These are phyloP conservation scores for Epizoanthus rinbou DNA, from an alignment of 92 coral and sea anemone species.

Conservation along the genomic window DNA sequence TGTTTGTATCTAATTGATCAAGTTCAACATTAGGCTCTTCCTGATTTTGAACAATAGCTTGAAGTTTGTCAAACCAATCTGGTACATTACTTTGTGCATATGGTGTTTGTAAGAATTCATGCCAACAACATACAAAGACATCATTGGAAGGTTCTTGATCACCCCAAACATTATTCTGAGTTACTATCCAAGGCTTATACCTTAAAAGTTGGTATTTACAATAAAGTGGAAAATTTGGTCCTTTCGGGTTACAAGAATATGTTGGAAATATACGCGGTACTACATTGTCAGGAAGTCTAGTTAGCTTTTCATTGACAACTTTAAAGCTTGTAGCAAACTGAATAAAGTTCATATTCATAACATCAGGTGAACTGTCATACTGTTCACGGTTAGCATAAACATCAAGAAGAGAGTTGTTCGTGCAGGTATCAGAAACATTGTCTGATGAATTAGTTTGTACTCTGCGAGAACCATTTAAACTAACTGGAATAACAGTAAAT, in stretches of 20 bases:
- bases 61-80: slow-evolving; percentile 74
- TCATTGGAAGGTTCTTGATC: slow-evolving; percentile 61
- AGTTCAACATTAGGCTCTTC: slow-evolving; percentile 46
- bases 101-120: slow-evolving; percentile 61
- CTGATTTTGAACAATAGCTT: slow-evolving; percentile 60
- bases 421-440: slow-evolving; percentile 50
- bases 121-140: slow-evolving; percentile 50
- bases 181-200: slow-evolving; percentile 67
- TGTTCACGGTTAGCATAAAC: slow-evolving; percentile 55
- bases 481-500: slow-evolving; percentile 65
- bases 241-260: slow-evolving; percentile 59
- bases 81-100: slow-evolving; percentile 64
- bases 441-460: slow-evolving; percentile 37
- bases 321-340: slow-evolving; percentile 67
- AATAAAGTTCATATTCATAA: slow-evolving; percentile 52
- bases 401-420: slow-evolving; percentile 66
- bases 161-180: slow-evolving; percentile 59
- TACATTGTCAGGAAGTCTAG: slow-evolving; percentile 52
- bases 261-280: slow-evolving; percentile 63
- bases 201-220: slow-evolving; percentile 65
- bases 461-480: slow-evolving; percentile 68
- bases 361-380: slow-evolving; percentile 49
- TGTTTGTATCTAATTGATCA: slow-evolving; percentile 37
- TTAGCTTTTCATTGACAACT: slow-evolving; percentile 50
- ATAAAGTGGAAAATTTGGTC: slow-evolving; percentile 62